Evolutionary conservation across 2,797 vertebrate species (phyloP).

Genomic region (Manis pentadactyla): DNA sequence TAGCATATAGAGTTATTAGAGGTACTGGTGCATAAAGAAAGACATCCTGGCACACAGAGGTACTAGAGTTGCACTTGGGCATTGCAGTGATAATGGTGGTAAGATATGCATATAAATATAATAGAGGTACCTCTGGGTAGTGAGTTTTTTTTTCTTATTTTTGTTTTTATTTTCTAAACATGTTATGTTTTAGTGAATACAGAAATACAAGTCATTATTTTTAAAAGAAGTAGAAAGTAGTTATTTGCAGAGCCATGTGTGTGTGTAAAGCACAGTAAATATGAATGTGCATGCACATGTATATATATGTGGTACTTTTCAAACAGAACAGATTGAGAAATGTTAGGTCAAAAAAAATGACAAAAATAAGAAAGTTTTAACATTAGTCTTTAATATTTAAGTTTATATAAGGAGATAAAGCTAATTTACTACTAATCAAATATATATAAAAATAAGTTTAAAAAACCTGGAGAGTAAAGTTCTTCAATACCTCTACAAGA

Average conservation of each 20-base stretch:
- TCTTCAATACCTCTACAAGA: not conserved
- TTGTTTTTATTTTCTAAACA: not conserved
- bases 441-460: not conserved
- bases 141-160: not conserved
- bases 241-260: not conserved
- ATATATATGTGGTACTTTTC: not conserved
- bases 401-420: not conserved
- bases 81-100: not conserved
- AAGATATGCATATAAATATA: not conserved
- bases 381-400: not conserved
- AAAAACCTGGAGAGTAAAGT: not conserved
- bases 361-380: not conserved
- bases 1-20: not conserved
- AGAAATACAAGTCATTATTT: not conserved
- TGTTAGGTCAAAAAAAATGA: not conserved
- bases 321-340: not conserved
- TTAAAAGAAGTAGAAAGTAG: not conserved
- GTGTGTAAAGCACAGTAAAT: not conserved
- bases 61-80: not conserved
- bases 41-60: not conserved
- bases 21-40: not conserved
- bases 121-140: not conserved
- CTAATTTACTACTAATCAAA: constrained; percentile 9
- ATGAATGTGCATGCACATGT: too few species aligned
- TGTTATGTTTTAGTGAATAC: not conserved